Evolutionary conservation across 2,888 invertebrate genomes (phyloP).

Genomic region (Nephrotoma appendiculata): DNA sequence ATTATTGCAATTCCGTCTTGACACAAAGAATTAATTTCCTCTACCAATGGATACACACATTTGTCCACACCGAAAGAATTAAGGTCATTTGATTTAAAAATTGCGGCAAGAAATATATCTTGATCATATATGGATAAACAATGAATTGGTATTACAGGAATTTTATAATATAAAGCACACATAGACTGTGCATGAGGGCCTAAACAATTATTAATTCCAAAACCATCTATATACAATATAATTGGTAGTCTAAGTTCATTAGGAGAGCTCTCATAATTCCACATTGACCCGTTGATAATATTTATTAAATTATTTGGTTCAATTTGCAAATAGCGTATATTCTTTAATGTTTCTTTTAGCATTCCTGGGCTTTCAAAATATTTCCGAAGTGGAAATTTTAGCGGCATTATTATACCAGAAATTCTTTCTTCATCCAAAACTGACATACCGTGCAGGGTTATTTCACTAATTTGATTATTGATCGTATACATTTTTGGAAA

Average conservation of each 20-base stretch:
- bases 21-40: background rate
- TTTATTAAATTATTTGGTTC: background rate
- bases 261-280: background rate
- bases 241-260: background rate
- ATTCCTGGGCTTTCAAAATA: background rate
- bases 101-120: background rate
- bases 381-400: background rate
- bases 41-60: background rate
- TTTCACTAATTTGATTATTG: too few species aligned
- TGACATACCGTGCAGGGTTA: background rate
- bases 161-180: background rate
- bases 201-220: too few species aligned
- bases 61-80: background rate
- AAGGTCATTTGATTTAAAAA: background rate
- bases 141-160: background rate
- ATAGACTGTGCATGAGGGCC: too few species aligned
- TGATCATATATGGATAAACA: background rate
- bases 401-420: background rate
- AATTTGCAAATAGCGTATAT: background rate
- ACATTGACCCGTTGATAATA: background rate
- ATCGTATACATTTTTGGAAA: too few species aligned
- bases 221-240: background rate
- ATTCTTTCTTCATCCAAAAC: background rate
- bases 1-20: too few species aligned
- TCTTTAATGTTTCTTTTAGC: background rate